phyloP scores from a whole-genome alignment of 2,888 invertebrate species.

The Thyatira batis region DNA sequence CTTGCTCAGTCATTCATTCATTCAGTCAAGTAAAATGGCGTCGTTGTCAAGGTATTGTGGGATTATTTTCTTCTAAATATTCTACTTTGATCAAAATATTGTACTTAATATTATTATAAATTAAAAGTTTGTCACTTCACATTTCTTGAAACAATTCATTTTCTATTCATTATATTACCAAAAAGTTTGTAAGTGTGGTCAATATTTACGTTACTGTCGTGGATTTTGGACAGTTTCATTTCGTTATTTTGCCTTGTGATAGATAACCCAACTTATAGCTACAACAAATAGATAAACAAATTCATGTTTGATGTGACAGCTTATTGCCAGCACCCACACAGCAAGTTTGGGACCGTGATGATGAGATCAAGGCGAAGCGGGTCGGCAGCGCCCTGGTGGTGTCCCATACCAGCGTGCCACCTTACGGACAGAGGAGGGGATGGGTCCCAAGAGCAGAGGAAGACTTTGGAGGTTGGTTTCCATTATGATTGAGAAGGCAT shows the following conservation, averaged over 20 bases:
- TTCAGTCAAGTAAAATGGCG: slow-evolving; percentile 58
- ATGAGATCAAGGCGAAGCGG: slow-evolving; percentile 85
- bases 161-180: not conserved
- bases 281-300: too few species aligned
- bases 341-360: slow-evolving; percentile 93
- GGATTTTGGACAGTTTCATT: not conserved
- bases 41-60: slow-evolving; percentile 68
- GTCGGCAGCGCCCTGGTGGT: slow-evolving; percentile 86
- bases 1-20: not conserved
- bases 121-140: too few species aligned
- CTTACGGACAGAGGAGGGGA: slow-evolving; percentile 96
- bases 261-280: too few species aligned
- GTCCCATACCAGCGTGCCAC: slow-evolving; percentile 92
- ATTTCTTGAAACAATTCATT: not conserved
- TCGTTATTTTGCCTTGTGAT: not conserved
- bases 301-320: slow-evolving; percentile 73
- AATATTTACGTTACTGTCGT: not conserved
- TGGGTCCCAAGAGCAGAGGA: slow-evolving; percentile 94
- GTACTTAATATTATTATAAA: not conserved
- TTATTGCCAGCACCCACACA: slow-evolving; percentile 94
- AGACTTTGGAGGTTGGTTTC: slow-evolving; percentile 82
- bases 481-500: too few species aligned
- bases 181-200: not conserved
- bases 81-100: not conserved
- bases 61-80: slow-evolving; percentile 13